Base-by-base conservation (phyloP, 2,113 vertebrate genomes). In the Paraplagusia blochii region DNA sequence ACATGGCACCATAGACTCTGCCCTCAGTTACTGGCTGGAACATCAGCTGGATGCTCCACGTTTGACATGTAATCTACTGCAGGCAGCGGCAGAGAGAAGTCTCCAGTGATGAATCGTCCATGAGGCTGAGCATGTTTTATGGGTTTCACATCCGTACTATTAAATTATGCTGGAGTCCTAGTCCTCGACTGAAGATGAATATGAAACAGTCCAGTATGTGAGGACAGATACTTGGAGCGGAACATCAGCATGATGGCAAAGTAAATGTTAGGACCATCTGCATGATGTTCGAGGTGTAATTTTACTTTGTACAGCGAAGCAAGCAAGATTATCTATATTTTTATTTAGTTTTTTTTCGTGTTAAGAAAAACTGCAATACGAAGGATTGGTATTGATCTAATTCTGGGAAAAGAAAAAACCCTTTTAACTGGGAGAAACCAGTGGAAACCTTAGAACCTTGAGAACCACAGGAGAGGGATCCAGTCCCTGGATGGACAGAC, bases 21-120 rank as follows among this genome's bases (percentile, higher is more conserved):
- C 54, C 69, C 19, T 9, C 63, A 36, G 69, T 83, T 80, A 83
- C 71, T 81, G 74, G 59, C 77, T 84, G 74, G 87, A 83, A 88
- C 86, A 87, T 87, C 64, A 80, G 78, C 79, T 83, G 62, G 8
- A 66, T 47, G 58, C 60, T 73, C 71, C 63, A 69, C 81, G 76
- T 83, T 80, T 83, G 80, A 88, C 83, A 81, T 81, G 81, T 87
- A 82, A 87, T 87, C 83, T 82, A 81, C 64, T 64, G 63, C 74
- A 56, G 60, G 74, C 69, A 61, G 70, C 46, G 12, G 69, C 56
- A 69, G 42, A 53, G 33, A 71, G 52, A 44, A 73, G 74, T 51
- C 57, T n/a, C 33, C 2, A 39, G 50, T 74, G 63, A 87, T 83
- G 72, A 82, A 83, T 87, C 64, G 69, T 62, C 49, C 19, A 35